phyloP scores from a whole-genome alignment of 2,113 vertebrate genomes.

The Xenopus borealis region DNA sequence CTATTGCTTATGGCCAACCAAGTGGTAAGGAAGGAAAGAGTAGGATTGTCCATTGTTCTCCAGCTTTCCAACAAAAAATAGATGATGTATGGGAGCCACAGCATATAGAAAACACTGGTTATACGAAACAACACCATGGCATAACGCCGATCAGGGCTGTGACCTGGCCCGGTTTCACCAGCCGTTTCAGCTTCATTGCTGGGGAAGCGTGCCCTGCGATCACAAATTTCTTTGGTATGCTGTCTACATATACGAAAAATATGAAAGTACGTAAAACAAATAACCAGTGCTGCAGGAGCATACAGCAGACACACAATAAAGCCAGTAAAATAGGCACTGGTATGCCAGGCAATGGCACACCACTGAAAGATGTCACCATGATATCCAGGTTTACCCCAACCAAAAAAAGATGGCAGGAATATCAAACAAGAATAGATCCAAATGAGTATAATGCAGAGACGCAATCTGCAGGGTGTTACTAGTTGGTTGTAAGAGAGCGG shows the following conservation, averaged over 20 bases:
- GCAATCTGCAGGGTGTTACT: slow-evolving; percentile 92
- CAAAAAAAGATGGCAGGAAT: slow-evolving; percentile 94
- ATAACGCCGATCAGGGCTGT: slow-evolving; percentile 87
- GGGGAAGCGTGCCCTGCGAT: slow-evolving; percentile 89
- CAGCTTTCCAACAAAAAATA: slow-evolving; percentile 97
- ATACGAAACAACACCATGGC: slow-evolving; percentile 97
- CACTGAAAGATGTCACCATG: slow-evolving; percentile 98
- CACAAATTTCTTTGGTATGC: slow-evolving; percentile 95
- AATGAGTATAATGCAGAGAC: slow-evolving; percentile 89
- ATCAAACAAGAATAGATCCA: slow-evolving; percentile 93
- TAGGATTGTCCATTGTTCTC: slow-evolving; percentile 84
- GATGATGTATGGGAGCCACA: slow-evolving; percentile 97
- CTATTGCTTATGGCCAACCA: slow-evolving; percentile 99
- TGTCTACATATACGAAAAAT: slow-evolving; percentile 98
- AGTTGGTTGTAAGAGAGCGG: slow-evolving; percentile 96
- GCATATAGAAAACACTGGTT: slow-evolving; percentile 95
- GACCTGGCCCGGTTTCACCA: slow-evolving; percentile 78
- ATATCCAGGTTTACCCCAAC: slow-evolving; percentile 98
- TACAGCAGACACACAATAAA: slow-evolving; percentile 96
- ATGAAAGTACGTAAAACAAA: slow-evolving; percentile 98
- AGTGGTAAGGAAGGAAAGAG: slow-evolving; percentile 92
- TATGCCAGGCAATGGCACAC: slow-evolving; percentile 95
- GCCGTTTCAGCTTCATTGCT: slow-evolving; percentile 85
- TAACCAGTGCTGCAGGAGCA: slow-evolving; percentile 90
- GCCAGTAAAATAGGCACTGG: slow-evolving; percentile 91